Evolutionary conservation across 2,113 vertebrate genomes (phyloP).

Genomic region (Ophthalmolycus amberensis): DNA sequence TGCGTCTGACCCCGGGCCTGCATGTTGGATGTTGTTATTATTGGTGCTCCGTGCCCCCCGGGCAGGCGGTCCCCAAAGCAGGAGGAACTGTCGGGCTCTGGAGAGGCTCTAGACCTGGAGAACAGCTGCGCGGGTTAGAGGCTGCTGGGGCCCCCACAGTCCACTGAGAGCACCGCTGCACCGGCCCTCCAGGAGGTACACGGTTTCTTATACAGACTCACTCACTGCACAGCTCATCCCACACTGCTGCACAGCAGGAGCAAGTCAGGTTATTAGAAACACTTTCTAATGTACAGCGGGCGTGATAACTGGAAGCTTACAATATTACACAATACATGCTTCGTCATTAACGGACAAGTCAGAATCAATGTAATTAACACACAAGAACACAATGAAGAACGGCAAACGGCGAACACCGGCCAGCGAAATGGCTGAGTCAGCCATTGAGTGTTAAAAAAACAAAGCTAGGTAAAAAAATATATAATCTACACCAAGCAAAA

Average conservation of each 20-base stretch:
- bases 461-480: too few relatives aligned
- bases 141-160: slow-evolving; percentile 61
- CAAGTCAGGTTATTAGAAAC: neutral
- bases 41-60: slow-evolving; percentile 87
- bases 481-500: too few relatives aligned
- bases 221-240: slow-evolving; percentile 25
- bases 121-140: slow-evolving; percentile 84
- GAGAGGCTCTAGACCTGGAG: slow-evolving; percentile 80
- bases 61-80: slow-evolving; percentile 86
- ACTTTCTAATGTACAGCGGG: slow-evolving; percentile 1
- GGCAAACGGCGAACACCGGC: too few relatives aligned
- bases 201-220: slow-evolving; percentile 23
- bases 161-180: slow-evolving; percentile 68
- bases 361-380: too few relatives aligned
- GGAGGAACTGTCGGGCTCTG: slow-evolving; percentile 77
- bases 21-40: slow-evolving; percentile 95
- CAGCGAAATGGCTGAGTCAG: too few relatives aligned
- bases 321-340: neutral
- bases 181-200: slow-evolving; percentile 61
- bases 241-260: slow-evolving; percentile 27
- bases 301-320: neutral
- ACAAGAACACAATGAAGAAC: too few relatives aligned
- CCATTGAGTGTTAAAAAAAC: too few relatives aligned
- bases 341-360: too few relatives aligned
- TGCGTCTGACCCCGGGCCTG: slow-evolving; percentile 87